Percentiles rank a stretch among this genome's conserved stretches.
Evolutionary conservation across 2,888 invertebrate genomes (phyloP).

Genomic region (Helicoverpa assulta): DNA sequence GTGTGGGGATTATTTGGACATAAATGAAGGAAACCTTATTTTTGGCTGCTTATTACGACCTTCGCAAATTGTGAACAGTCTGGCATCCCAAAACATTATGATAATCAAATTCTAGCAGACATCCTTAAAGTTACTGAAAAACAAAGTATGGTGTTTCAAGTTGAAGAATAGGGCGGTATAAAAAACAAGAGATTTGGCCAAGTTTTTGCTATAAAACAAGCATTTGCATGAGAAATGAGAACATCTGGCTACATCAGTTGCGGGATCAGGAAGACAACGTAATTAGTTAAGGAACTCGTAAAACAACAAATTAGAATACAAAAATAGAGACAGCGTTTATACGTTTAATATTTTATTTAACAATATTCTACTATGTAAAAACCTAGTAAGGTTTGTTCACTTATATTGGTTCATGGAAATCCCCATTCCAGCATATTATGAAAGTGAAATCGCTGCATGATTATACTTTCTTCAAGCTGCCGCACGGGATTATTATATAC

Average conservation of each 20-base stretch:
- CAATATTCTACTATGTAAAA: too few relatives aligned
- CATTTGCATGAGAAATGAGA: conserved; percentile 81
- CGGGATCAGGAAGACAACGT: conserved; percentile 65
- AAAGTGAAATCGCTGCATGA: too few relatives aligned
- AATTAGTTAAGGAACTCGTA: conserved; percentile 71
- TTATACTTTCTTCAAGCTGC: too few relatives aligned
- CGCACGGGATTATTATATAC: too few relatives aligned
- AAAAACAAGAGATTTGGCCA: conserved; percentile 67
- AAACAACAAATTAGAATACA: conserved; percentile 52
- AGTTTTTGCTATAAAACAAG: conserved; percentile 79
- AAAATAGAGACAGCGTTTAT: neutral
- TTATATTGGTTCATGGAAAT: too few relatives aligned
- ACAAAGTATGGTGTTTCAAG: conserved; percentile 41
- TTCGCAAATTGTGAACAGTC: neutral
- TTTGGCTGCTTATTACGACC: neutral
- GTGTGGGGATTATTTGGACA: too few relatives aligned
- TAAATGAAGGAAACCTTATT: too few relatives aligned
- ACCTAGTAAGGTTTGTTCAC: too few relatives aligned
- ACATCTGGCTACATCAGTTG: conserved; percentile 74
- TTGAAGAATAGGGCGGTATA: conserved; percentile 66
- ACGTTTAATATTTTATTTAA: too few relatives aligned
- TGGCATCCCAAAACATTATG: conserved; percentile 8
- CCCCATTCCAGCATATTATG: too few relatives aligned
- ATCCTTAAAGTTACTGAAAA: conserved; percentile 41
- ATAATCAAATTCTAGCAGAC: conserved; percentile 30